Conservation (phyloP, 1,140 invertebrate genomes). For the Bombus breviceps region DNA sequence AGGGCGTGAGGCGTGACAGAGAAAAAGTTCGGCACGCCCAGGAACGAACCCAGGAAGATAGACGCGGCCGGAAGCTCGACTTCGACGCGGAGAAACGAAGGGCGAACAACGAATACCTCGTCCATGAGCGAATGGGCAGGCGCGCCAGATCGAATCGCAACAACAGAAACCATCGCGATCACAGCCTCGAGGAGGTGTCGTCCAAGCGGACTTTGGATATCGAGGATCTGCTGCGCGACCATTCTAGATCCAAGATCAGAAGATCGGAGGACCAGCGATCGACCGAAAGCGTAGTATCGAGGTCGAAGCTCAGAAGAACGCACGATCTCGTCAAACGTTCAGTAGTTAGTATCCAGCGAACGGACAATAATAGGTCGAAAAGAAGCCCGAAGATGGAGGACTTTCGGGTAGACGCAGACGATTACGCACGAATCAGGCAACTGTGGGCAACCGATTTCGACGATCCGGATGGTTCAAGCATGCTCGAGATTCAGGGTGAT, state of each 20-base stretch:
- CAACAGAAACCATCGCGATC: conserved; percentile 54
- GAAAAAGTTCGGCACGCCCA: conserved; percentile 77
- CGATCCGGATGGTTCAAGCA: conserved; percentile 58
- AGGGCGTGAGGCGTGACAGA: conserved; percentile 73
- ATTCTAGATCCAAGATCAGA: conserved; percentile 33
- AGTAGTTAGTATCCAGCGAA: not conserved
- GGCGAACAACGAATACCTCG: conserved; percentile 78
- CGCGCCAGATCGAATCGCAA: conserved; percentile 69
- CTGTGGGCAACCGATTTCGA: conserved; percentile 70
- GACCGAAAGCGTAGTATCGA: not conserved
- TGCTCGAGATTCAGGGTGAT: conserved; percentile 72
- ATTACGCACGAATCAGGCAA: conserved; percentile 62
- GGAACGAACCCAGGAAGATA: conserved; percentile 71
- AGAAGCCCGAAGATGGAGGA: conserved; percentile 69
- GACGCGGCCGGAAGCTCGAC: conserved; percentile 71
- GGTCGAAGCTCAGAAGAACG: conserved; percentile 31
- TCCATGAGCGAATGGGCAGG: conserved; percentile 72
- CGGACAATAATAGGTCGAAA: conserved; percentile 44
- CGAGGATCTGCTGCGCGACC: conserved; percentile 37
- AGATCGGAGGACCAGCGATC: conserved; percentile 33
- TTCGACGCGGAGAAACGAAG: conserved; percentile 77
- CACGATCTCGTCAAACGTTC: conserved; percentile 15
- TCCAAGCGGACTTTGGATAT: conserved; percentile 43
- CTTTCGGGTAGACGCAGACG: conserved; percentile 71
- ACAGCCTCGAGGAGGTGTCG: conserved; percentile 50